Evolutionary conservation across 2,888 invertebrate genomes (phyloP), one percentile per base, ranked within the genome.

Genomic region (Diarsia brunnea): DNA sequence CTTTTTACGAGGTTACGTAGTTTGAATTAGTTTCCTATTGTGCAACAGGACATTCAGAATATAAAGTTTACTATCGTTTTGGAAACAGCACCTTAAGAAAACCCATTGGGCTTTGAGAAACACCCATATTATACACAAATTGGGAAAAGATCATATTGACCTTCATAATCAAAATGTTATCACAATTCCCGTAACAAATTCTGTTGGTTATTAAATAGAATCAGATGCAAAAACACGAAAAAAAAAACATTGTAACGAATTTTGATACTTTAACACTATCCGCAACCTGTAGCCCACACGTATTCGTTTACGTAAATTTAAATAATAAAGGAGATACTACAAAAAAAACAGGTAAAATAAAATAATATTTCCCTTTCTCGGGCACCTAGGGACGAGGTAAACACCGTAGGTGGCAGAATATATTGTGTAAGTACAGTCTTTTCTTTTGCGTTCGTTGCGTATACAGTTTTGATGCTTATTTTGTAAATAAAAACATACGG

Each of bases 361-460:
- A 87, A 84, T 84, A 87, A 87, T 87, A 88, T 88, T 86, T 87
- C 68, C 80, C 61, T 80, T 80, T 76, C 68, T 82, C 71, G 45
- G 71, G 74, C 72, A 81, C 66, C 78, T 60, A 74, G 89, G 88
- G 87, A 89, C 77, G 75, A 47, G 74, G 87, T 85, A 87, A 85
- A 79, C 89, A 75, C 88, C 60, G 87, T 85, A 83, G 87, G 89
- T 87, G 87, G 85, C 65, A 81, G 78, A 88, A 85, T 85, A 87
- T 79, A 87, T 88, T 85, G 83, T 79, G 75, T 75, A 78, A 21
- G 43, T 79, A 70, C 82, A 76, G 75, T 78, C 73, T 81, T 72
- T 87, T 79, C 76, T 75, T 76, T 66, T 43, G 64, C 75, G 64
- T 81, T 75, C 63, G 38, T 65, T 71, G 73, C 38, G 60, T 78